Conservation (phyloP, 1,140 invertebrate genomes). For the Pseudomyrmex gracilis region DNA sequence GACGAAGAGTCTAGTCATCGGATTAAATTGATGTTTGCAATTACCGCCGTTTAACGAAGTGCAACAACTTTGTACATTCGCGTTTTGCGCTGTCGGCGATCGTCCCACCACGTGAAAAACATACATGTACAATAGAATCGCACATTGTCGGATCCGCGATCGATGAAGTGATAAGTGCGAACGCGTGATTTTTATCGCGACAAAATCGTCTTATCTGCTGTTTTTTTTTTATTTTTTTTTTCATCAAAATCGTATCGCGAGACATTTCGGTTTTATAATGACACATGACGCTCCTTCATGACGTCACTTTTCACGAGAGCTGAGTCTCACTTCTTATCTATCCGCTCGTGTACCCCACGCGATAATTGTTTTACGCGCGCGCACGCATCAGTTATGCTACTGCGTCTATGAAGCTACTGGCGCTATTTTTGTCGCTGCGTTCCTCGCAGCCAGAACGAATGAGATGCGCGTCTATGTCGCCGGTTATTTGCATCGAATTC, state of each 20-base stretch:
- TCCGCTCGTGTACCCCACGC: too few species aligned
- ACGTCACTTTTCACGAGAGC: background rate
- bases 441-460: too few species aligned
- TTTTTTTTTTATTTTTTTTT: constrained; percentile 10
- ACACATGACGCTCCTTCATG: background rate
- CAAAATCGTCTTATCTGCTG: background rate
- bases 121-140: too few species aligned
- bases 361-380: too few species aligned
- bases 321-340: background rate
- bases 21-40: background rate
- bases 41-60: background rate
- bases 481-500: too few species aligned
- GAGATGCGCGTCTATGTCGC: too few species aligned
- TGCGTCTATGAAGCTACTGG: too few species aligned
- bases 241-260: background rate
- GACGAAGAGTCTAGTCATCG: too few species aligned
- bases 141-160: too few species aligned
- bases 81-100: too few species aligned
- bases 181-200: background rate
- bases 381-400: too few species aligned
- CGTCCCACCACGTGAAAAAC: background rate
- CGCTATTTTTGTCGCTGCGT: too few species aligned
- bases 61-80: background rate
- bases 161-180: background rate
- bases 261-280: background rate